These are phyloP conservation scores for Blastobasis adustella DNA, from an alignment of 2,888 invertebrate genomes.

Conservation along the genomic window DNA sequence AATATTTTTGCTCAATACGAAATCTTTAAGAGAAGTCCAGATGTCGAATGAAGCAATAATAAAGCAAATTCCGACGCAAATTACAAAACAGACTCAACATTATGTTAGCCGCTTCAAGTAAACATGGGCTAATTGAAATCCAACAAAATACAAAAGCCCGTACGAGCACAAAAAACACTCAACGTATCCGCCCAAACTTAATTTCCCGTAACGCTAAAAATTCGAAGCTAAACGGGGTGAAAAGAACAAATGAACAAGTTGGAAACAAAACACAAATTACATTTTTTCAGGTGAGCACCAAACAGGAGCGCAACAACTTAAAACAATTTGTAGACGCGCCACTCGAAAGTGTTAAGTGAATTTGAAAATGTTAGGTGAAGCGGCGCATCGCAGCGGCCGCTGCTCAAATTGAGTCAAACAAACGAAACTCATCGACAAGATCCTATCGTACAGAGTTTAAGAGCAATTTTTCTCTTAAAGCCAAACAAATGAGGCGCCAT, in stretches of 20 bases:
- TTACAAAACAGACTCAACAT: no score
- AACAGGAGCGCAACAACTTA: slow-evolving; percentile 37
- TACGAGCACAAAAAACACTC: slow-evolving; percentile 17
- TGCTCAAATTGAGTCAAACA: slow-evolving; percentile 55
- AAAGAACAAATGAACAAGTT: slow-evolving; percentile 30
- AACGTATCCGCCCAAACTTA: slow-evolving; percentile 15
- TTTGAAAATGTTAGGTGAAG: slow-evolving; percentile 44
- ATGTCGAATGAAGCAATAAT: slow-evolving; percentile 13
- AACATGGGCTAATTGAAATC: slow-evolving; percentile 17
- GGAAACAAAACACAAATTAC: slow-evolving; percentile 39
- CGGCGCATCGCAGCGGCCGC: slow-evolving; percentile 21
- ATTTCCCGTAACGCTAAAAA: slow-evolving; percentile 27
- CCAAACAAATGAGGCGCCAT: slow-evolving; percentile 74
- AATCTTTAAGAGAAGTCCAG: slow-evolving; percentile 21
- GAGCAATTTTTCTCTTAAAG: slow-evolving; percentile 73
- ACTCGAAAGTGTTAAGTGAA: slow-evolving; percentile 58
- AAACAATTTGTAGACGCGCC: slow-evolving; percentile 49
- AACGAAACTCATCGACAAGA: slow-evolving; percentile 67
- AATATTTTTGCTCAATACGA: background rate
- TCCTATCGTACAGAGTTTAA: slow-evolving; percentile 65
- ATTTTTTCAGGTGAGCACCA: slow-evolving; percentile 50
- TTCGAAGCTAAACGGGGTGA: slow-evolving; percentile 37
- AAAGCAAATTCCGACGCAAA: no score
- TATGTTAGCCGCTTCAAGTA: slow-evolving; percentile 23
- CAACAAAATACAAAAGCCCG: slow-evolving; percentile 30